Percentiles rank a stretch among this genome's conserved stretches.
Conservation (phyloP, 2,797 vertebrate genomes). For the Chrosomus eos region DNA sequence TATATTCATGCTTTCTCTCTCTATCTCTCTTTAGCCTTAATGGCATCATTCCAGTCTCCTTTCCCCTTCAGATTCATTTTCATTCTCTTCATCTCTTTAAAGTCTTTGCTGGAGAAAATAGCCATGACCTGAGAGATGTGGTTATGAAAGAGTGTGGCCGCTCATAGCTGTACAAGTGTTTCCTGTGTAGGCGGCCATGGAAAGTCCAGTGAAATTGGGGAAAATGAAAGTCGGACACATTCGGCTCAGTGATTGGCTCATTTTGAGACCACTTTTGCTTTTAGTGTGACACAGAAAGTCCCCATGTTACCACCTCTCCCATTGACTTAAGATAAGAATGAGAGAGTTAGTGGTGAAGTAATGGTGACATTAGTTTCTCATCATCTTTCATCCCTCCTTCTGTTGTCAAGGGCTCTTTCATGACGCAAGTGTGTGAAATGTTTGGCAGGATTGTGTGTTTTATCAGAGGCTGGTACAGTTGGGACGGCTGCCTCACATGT, state of each 20-base stretch:
- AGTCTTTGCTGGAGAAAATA: conserved; percentile 9
- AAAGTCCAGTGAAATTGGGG: conserved; percentile 45
- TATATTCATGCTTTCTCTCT: conserved; percentile 7
- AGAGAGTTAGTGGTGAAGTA: conserved; percentile 10
- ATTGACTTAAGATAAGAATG: neutral
- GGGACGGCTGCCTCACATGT: conserved; percentile 15
- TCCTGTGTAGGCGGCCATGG: conserved; percentile 9
- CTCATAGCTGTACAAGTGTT: conserved; percentile 10
- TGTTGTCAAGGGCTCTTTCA: conserved; percentile 45
- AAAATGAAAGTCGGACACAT: conserved; percentile 11
- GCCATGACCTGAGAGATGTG: conserved; percentile 1
- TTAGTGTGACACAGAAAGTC: conserved; percentile 44
- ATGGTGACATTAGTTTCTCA: conserved; percentile 20
- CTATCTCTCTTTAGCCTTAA: conserved; percentile 42
- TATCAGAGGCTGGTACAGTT: conserved; percentile 21
- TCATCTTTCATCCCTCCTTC: conserved; percentile 14
- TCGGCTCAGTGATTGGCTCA: neutral
- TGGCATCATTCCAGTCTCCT: conserved; percentile 43
- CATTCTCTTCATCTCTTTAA: conserved; percentile 39
- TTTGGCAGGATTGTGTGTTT: conserved; percentile 42
- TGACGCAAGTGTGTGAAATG: conserved; percentile 58
- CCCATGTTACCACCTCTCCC: neutral
- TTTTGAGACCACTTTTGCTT: conserved; percentile 48
- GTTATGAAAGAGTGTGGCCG: neutral
- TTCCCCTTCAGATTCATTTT: conserved; percentile 34